Percentiles rank a stretch among this genome's conserved stretches.
These are phyloP conservation scores for Hyposoter dolosus DNA, from an alignment of 2,888 invertebrate species.

Conservation along the genomic window DNA sequence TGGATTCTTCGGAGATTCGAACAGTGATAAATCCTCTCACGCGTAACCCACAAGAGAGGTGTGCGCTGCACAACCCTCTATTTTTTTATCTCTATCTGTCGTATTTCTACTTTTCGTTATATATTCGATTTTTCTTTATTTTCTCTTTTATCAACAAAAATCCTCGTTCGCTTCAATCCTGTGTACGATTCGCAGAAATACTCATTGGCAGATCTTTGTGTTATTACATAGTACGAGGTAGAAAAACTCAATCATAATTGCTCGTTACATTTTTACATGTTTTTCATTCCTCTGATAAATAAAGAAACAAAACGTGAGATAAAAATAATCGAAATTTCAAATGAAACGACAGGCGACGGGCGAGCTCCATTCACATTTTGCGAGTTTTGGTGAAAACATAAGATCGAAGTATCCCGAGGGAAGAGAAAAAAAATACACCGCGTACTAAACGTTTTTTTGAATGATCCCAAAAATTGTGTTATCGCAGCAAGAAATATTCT, in stretches of 20 bases:
- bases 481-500: too few species aligned
- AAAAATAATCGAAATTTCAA: background rate
- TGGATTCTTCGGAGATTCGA: slow-evolving; percentile 82
- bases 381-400: background rate
- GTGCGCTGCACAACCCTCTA: slow-evolving; percentile 19
- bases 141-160: background rate
- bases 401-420: background rate
- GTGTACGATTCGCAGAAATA: background rate
- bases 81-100: slow-evolving; percentile 12
- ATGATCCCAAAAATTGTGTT: too few species aligned
- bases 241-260: background rate
- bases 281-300: background rate
- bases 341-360: background rate
- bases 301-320: background rate
- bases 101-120: slow-evolving; percentile 1
- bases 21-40: slow-evolving; percentile 80
- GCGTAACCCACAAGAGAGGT: slow-evolving; percentile 64
- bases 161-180: background rate
- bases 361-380: too few species aligned
- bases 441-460: too few species aligned
- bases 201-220: slow-evolving; percentile 5
- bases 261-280: background rate
- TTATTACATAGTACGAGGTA: background rate
- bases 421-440: background rate
- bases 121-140: slow-evolving; percentile 1